phyloP scores from a whole-genome alignment of 1,140 invertebrate genomes.

The Pollicipes pollicipes region DNA sequence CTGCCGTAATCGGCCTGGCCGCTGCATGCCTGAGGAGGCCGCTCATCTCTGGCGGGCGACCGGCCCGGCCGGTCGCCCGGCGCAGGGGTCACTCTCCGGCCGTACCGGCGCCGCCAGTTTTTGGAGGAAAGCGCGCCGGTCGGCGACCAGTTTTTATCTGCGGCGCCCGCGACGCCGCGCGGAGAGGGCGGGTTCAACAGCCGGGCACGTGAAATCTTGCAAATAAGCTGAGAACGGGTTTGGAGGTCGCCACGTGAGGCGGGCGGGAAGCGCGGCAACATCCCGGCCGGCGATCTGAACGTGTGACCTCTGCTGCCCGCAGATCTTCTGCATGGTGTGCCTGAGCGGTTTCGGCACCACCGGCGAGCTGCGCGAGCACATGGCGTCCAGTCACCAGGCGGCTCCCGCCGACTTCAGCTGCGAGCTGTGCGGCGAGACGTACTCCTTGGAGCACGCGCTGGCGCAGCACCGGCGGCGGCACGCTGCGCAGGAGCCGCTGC shows the following conservation, averaged over 20 bases:
- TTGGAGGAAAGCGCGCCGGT: not conserved
- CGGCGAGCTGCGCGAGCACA: not conserved
- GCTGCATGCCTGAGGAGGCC: too few relatives aligned
- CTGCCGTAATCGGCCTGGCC: too few relatives aligned
- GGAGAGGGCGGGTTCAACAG: not conserved
- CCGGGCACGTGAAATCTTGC: not conserved
- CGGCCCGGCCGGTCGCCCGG: too few relatives aligned
- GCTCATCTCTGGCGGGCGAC: too few relatives aligned
- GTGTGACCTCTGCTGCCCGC: not conserved
- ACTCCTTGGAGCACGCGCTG: not conserved
- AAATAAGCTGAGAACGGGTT: not conserved
- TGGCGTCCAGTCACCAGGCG: not conserved
- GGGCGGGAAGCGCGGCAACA: too few relatives aligned
- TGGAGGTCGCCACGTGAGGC: not conserved
- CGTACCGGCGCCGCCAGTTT: too few relatives aligned
- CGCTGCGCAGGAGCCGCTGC: too few relatives aligned
- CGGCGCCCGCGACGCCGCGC: not conserved
- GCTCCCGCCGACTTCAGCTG: not conserved
- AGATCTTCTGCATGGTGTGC: slow-evolving; percentile 3
- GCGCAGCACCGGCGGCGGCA: not conserved
- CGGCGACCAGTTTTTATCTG: not conserved
- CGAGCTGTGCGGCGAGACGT: not conserved
- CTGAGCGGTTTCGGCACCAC: not conserved
- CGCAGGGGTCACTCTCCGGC: too few relatives aligned
- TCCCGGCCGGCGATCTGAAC: not conserved